Percentiles rank a stretch among this genome's conserved stretches.
Evolutionary conservation across 2,888 invertebrate genomes (phyloP).

Genomic region (Mechanitis messenoides): DNA sequence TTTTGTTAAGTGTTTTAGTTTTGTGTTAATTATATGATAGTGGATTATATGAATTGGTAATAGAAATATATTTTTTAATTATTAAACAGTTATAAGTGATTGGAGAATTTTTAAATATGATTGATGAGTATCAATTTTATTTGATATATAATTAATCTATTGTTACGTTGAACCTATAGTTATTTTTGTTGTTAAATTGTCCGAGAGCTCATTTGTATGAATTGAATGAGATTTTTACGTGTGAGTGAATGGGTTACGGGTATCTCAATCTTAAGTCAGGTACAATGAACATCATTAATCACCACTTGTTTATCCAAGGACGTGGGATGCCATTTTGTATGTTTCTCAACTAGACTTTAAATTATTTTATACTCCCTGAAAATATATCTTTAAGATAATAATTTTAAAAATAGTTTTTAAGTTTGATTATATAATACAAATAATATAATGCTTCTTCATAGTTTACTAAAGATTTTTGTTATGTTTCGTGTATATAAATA

Average conservation of each 20-base stretch:
- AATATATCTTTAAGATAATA: too few relatives aligned
- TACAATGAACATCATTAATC: conserved; percentile 53
- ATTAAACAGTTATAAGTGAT: conserved; percentile 8
- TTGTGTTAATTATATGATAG: conserved; percentile 9
- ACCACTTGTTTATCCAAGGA: conserved; percentile 59
- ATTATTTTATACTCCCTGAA: too few relatives aligned
- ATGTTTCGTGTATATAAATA: too few relatives aligned
- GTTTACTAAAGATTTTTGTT: too few relatives aligned
- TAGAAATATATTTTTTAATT: neutral
- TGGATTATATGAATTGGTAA: conserved; percentile 1
- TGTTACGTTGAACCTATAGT: conserved; percentile 51
- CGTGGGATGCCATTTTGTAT: conserved; percentile 38
- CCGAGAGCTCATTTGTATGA: conserved; percentile 30
- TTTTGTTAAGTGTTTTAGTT: conserved; percentile 8
- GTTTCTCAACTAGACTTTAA: neutral
- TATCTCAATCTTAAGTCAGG: conserved; percentile 54
- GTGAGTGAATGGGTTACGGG: conserved; percentile 39
- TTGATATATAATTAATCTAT: conserved; percentile 61
- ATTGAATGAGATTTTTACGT: conserved; percentile 49
- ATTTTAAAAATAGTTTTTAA: too few relatives aligned
- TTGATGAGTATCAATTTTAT: conserved; percentile 17
- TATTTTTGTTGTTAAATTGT: conserved; percentile 45
- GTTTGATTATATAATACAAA: too few relatives aligned
- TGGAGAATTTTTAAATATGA: neutral
- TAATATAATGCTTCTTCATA: too few relatives aligned